These are phyloP conservation scores for silkworm (Bombyx mori) DNA, from an alignment of 1,140 invertebrate genomes.

Conservation along the genomic window ASM3026992v2 NC_085133.1:9846501-9847000, in stretches of 20 bases:
- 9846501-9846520: too few relatives aligned
- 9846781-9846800: constrained; percentile 10
- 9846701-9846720: constrained; percentile 6
- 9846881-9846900: constrained; percentile 7
- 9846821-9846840: constrained; percentile 10
- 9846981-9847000: constrained; percentile 1
- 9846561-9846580: neutral
- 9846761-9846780: constrained; percentile 8
- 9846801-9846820: constrained; percentile 12
- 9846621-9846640: constrained; percentile 13
- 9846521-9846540: too few relatives aligned
- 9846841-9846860: constrained; percentile 9
- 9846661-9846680: constrained; percentile 12
- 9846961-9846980: constrained; percentile 9
- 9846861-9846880: neutral
- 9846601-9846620: constrained; percentile 13
- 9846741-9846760: constrained; percentile 9
- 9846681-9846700: neutral
- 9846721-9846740: constrained; percentile 6
- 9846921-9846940: constrained; percentile 5
- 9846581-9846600: constrained; percentile 8
- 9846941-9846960: constrained; percentile 4
- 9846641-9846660: constrained; percentile 7
- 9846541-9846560: too few relatives aligned
- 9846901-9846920: constrained; percentile 9